Conservation (phyloP, 2,113 vertebrate genomes). For the Ameiurus melas region DNA sequence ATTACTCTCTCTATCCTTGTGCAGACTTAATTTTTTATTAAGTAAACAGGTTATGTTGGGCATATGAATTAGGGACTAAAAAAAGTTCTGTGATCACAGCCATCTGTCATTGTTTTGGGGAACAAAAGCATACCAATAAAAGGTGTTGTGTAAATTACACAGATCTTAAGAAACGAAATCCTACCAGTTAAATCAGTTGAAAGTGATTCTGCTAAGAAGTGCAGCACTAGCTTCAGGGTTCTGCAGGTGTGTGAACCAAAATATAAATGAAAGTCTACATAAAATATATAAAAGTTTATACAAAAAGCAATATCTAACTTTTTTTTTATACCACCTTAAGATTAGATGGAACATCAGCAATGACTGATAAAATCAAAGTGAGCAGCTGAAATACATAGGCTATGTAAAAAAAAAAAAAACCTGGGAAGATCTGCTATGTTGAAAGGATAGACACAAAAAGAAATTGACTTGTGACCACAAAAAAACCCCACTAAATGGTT, state of each 20-base stretch:
- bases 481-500: not conserved
- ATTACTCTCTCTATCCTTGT: too few relatives aligned
- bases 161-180: not conserved
- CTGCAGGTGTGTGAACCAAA: slow-evolving; percentile 63
- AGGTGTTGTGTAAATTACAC: not conserved
- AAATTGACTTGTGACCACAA: too few relatives aligned
- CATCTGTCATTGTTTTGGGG: not conserved
- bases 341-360: slow-evolving; percentile 80
- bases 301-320: slow-evolving; percentile 61
- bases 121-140: not conserved
- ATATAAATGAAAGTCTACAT: not conserved
- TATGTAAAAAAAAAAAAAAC: slow-evolving; percentile 83
- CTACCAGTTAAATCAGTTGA: slow-evolving; percentile 90
- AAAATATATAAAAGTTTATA: not conserved
- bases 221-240: slow-evolving; percentile 84
- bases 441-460: slow-evolving; percentile 18
- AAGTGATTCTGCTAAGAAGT: slow-evolving; percentile 87
- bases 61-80: not conserved
- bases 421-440: slow-evolving; percentile 74
- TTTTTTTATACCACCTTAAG: slow-evolving; percentile 46
- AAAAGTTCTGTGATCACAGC: not conserved
- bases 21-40: too few relatives aligned
- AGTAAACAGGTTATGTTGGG: not conserved
- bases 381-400: slow-evolving; percentile 80
- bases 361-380: slow-evolving; percentile 74